Base-by-base conservation (phyloP, 2,113 vertebrate species). In the Psittacula cyanocephala region DNA sequence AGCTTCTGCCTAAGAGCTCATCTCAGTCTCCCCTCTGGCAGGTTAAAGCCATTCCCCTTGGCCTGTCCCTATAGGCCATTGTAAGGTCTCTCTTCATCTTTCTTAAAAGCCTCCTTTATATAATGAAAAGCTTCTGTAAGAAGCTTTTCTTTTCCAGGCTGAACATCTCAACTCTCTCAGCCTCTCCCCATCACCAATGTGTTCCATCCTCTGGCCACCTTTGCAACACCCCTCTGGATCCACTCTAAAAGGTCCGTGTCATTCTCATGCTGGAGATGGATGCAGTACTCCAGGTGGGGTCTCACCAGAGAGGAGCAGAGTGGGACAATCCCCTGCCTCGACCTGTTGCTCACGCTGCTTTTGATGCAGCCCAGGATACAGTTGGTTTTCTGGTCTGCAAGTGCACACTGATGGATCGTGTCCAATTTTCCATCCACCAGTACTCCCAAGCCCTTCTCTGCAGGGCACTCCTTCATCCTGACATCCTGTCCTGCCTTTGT, bases 211-310 rank as follows among this genome's bases (percentile, higher is more conserved):
- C 2, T 1, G 24, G 23, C 1, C 23, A 59, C 0, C 16, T 72
- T 20, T n/a, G 8, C 0, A 0, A 13, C 43, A 1, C 43, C 49
- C 39, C 52, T 69, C 43, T 49, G 55, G 31, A 4, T 1, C 3
- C 0, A 0, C 9, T 69, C 37, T 11, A 68, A 9, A 39, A 70
- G 27, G 9, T 74, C 70, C 70, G 17, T 0, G 0, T 49, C 13
- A 6, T 6, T 3, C 17, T 7, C 33, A 0, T 55, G 13, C 3
- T 64, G 44, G 7, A 13, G 17, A 4, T 78, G 70, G n/a, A 23
- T 0, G 1, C 27, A 76, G 31, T 2, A 3, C 49, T 88, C 8
- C 39, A 50, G 70, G 43, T 29, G 64, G 2, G 2, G 10, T 74
- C n/a, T 43, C 47, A 37, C 5, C 14, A 39, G 49, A 35, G 60